phyloP scores from a whole-genome alignment of 1,140 invertebrate species.

The Sycophaga agraensis region DNA sequence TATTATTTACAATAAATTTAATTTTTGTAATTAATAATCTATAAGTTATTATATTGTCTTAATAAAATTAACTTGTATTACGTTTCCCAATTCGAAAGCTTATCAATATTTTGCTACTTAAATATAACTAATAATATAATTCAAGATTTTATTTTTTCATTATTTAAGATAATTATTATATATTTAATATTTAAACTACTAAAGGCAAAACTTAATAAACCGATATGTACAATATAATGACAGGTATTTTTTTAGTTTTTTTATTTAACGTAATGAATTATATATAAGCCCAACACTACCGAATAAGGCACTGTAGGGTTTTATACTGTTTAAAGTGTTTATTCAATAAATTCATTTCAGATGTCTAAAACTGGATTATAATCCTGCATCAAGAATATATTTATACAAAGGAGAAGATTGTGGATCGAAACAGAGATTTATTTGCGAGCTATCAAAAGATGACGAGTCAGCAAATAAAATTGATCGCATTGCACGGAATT shows the following conservation, averaged over 20 bases:
- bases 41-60: too few species aligned
- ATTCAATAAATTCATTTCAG: constrained; percentile 31
- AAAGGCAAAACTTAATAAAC: background rate
- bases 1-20: too few species aligned
- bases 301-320: too few species aligned
- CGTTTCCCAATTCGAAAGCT: too few species aligned
- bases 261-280: too few species aligned
- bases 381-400: constrained; percentile 64
- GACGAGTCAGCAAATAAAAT: constrained; percentile 71
- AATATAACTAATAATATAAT: background rate
- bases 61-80: too few species aligned
- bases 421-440: constrained; percentile 64
- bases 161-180: background rate
- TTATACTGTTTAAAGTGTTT: background rate
- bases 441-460: constrained; percentile 69
- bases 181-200: background rate
- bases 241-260: background rate
- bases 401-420: constrained; percentile 75
- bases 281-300: too few species aligned
- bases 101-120: background rate
- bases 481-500: constrained; percentile 58
- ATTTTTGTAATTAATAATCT: too few species aligned
- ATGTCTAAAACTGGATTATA: constrained; percentile 66
- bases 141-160: background rate
- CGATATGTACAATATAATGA: background rate